Evolutionary conservation across 2,113 vertebrate species (phyloP).

Genomic region (Oenanthe oenanthe): DNA sequence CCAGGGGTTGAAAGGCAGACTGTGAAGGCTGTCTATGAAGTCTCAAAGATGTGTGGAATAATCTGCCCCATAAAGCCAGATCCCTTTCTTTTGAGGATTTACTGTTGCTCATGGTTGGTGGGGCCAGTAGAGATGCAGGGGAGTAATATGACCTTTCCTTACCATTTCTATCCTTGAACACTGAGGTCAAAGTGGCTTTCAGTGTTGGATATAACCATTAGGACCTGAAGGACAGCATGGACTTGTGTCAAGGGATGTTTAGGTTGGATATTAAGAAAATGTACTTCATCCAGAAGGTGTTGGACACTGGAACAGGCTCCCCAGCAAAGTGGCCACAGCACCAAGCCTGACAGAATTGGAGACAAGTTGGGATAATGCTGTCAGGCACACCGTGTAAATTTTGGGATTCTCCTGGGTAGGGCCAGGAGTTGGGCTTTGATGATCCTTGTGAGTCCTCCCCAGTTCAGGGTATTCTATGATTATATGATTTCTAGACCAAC

Average conservation of each 20-base stretch:
- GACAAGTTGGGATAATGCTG: background rate
- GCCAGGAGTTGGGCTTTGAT: background rate
- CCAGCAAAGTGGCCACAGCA: background rate
- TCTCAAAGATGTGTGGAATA: background rate
- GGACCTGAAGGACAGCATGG: background rate
- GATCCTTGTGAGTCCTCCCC: background rate
- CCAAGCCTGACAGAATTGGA: background rate
- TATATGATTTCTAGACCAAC: background rate
- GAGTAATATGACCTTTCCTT: background rate
- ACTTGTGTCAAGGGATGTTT: background rate
- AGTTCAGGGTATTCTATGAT: background rate
- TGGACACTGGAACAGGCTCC: background rate
- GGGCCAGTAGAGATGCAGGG: background rate
- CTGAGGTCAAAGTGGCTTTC: background rate
- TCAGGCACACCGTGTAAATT: background rate
- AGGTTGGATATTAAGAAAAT: background rate
- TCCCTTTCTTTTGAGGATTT: background rate
- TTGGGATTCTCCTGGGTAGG: background rate
- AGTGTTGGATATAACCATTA: background rate
- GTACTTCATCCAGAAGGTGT: background rate
- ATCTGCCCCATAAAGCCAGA: background rate
- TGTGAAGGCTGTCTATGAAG: background rate
- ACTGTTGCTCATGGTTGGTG: rapidly evolving
- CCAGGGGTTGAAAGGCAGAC: background rate
- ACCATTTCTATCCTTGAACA: background rate